Base-by-base conservation (phyloP, 2,888 invertebrate genomes). In the Suillia variegata region DNA sequence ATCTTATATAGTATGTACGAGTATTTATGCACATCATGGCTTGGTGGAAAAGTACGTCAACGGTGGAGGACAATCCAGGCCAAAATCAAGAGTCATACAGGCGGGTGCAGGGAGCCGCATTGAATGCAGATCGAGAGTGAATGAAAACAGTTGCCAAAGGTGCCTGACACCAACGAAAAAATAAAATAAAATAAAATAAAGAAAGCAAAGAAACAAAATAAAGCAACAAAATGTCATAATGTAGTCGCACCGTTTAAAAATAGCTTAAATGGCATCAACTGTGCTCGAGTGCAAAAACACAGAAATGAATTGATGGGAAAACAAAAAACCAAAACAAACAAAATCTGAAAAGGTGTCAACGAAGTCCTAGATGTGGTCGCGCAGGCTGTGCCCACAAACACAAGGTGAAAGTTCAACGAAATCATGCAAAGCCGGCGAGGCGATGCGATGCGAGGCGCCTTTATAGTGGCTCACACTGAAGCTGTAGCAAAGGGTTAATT, bases 211-310 rank as follows among this genome's bases (percentile, higher is more conserved):
- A 26, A 26, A 26, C 26, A 26, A 26, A 5, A 26, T 26, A n/a
- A n/a, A n/a, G n/a, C n/a, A n/a, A n/a, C n/a, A n/a, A n/a, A n/a
- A n/a, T n/a, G n/a, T 26, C 26, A 26, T 26, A 26, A 26, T 26
- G 26, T 5, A 26, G 26, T 26, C 10, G 38, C 6, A n/a, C n/a
- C n/a, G 38, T 38, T 4, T 38, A n/a, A 38, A 38, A 38, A 38
- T 38, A 38, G 38, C 38, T 38, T 38, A 38, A 38, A n/a, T 38
- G 38, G 38, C 38, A 38, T 38, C n/a, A 38, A 38, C 38, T 38
- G 38, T 4, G n/a, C n/a, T 38, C 38, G 15, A 13, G 6, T 31
- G 31, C 6, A 31, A 12, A 6, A 31, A n/a, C n/a, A n/a, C n/a
- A n/a, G n/a, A n/a, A n/a, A n/a, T n/a, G n/a, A n/a, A n/a, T n/a